Percentiles rank a stretch among this genome's conserved stretches.
These are phyloP conservation scores for Chaenocephalus aceratus DNA, from an alignment of 2,113 vertebrate genomes.

Conservation along the genomic window DNA sequence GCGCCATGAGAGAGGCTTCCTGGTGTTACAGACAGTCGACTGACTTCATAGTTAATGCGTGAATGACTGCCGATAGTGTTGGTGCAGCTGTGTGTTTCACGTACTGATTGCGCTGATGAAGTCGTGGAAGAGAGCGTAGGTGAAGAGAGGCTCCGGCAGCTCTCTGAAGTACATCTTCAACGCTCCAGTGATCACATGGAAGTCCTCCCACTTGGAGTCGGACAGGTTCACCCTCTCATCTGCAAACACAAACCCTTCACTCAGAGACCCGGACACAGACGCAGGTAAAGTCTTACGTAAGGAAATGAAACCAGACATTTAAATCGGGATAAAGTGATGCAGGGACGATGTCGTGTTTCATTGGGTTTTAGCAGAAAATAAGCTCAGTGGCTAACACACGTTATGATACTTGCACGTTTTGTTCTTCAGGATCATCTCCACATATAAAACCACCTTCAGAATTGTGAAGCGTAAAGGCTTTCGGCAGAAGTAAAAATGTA, in stretches of 20 bases:
- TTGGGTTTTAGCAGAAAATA: too few relatives aligned
- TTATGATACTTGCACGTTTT: too few relatives aligned
- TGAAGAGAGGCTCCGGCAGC: constrained; percentile 95
- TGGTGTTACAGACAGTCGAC: background rate
- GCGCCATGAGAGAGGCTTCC: too few relatives aligned
- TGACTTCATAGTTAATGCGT: background rate
- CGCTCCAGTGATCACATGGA: constrained; percentile 96
- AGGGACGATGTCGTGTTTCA: too few relatives aligned
- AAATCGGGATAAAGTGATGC: too few relatives aligned
- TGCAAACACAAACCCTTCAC: constrained; percentile 63
- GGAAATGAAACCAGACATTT: background rate
- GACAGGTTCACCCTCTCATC: constrained; percentile 94
- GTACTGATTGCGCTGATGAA: constrained; percentile 96
- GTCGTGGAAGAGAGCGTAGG: constrained; percentile 91
- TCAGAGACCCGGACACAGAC: background rate
- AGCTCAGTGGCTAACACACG: too few relatives aligned
- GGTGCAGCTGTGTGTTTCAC: constrained; percentile 58
- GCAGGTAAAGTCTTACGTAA: background rate
- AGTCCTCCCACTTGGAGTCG: constrained; percentile 97
- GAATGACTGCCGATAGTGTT: background rate
- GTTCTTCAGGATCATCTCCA: too few relatives aligned
- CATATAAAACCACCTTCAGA: too few relatives aligned
- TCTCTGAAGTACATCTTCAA: constrained; percentile 99
- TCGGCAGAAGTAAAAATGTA: too few relatives aligned
- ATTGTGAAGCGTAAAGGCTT: too few relatives aligned